These are phyloP conservation scores for Scaptomyza flava DNA, from an alignment of 2,888 invertebrate species.

Conservation along the genomic window DNA sequence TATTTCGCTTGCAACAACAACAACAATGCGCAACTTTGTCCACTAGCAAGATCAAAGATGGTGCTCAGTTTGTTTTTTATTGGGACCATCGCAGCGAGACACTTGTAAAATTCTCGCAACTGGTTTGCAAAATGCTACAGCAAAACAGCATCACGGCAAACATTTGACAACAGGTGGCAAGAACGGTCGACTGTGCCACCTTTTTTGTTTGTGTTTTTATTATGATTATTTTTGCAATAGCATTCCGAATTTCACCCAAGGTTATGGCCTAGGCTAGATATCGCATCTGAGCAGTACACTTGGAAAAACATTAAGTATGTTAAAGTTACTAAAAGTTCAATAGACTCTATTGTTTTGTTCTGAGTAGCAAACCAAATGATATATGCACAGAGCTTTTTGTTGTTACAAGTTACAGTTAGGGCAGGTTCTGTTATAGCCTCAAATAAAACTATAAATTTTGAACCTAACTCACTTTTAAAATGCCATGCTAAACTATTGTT, in stretches of 20 bases:
- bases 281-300: neutral
- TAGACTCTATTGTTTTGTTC: too few species aligned
- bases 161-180: constrained; percentile 41
- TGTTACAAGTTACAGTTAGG: constrained; percentile 21
- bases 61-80: constrained; percentile 28
- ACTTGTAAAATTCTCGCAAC: constrained; percentile 54
- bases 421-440: constrained; percentile 22
- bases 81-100: constrained; percentile 31
- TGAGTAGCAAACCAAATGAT: too few species aligned
- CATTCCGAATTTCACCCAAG: constrained; percentile 48
- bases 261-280: constrained; percentile 9
- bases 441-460: neutral
- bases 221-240: constrained; percentile 10
- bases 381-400: neutral
- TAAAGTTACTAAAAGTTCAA: too few species aligned
- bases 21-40: constrained; percentile 16
- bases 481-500: constrained; percentile 1
- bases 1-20: constrained; percentile 42
- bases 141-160: constrained; percentile 22
- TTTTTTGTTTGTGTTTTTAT: constrained; percentile 6
- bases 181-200: constrained; percentile 21
- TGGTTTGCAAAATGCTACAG: constrained; percentile 40
- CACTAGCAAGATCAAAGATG: constrained; percentile 20
- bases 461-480: neutral
- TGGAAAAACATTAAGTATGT: neutral